Conservation (phyloP, 2,797 vertebrate species). For the Sparidentex hasta region DNA sequence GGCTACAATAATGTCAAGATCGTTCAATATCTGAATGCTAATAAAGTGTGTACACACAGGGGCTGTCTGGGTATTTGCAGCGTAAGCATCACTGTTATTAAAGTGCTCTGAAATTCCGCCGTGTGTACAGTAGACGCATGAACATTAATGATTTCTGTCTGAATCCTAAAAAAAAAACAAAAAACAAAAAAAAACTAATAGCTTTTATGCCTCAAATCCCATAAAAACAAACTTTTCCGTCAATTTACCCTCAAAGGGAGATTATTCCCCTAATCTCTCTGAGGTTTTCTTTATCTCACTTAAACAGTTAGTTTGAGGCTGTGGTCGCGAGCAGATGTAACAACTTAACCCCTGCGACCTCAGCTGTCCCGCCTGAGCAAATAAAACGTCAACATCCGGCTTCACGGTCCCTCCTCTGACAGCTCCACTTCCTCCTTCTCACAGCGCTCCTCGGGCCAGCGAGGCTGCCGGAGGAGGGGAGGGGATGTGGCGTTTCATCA, state of each 20-base stretch:
- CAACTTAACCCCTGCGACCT: slow-evolving; percentile 83
- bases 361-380: slow-evolving; percentile 83
- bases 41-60: background rate
- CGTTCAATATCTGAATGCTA: background rate
- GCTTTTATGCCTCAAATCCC: background rate
- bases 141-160: background rate
- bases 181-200: no score
- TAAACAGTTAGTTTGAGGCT: slow-evolving; percentile 44
- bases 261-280: slow-evolving; percentile 5
- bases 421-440: slow-evolving; percentile 80
- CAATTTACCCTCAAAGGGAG: background rate
- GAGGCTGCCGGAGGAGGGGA: background rate
- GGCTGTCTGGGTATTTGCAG: background rate
- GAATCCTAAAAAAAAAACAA: background rate
- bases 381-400: slow-evolving; percentile 88
- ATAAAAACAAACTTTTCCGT: slow-evolving; percentile 1
- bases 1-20: background rate
- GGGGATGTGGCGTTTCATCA: slow-evolving; percentile 41
- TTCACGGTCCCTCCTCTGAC: slow-evolving; percentile 71
- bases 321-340: slow-evolving; percentile 82
- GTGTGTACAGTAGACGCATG: background rate
- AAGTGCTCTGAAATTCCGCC: background rate
- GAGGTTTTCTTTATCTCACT: slow-evolving; percentile 26
- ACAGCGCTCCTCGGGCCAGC: slow-evolving; percentile 49
- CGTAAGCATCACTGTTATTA: background rate